Conservation (phyloP, 2,888 invertebrate species). For the Dynastes tityus region DNA sequence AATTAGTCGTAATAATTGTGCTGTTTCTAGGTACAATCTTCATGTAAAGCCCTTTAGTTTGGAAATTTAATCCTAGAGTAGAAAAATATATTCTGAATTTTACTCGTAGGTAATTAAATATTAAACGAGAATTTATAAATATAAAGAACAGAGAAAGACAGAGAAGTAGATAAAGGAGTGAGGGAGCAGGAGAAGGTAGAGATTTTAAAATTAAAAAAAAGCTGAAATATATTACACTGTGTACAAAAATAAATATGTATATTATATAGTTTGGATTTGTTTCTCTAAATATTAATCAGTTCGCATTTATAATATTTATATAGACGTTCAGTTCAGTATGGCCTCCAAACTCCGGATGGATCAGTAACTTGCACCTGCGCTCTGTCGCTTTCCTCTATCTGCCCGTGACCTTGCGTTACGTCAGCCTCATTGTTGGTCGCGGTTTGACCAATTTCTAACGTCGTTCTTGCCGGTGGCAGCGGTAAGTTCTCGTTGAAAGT, state of each 20-base stretch:
- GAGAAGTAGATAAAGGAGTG: neutral
- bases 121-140: constrained; percentile 23
- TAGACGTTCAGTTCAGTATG: constrained; percentile 74
- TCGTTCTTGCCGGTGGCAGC: constrained; percentile 45
- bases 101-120: constrained; percentile 18
- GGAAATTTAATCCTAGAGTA: constrained; percentile 32
- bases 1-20: neutral
- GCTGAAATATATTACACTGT: constrained; percentile 43
- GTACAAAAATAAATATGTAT: constrained; percentile 45
- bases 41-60: neutral
- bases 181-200: too few relatives aligned
- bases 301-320: neutral
- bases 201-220: constrained; percentile 4
- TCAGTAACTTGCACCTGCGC: constrained; percentile 67
- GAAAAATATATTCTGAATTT: constrained; percentile 36
- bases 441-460: constrained; percentile 55
- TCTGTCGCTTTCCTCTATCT: constrained; percentile 57
- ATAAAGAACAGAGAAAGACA: constrained; percentile 26
- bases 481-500: constrained; percentile 69
- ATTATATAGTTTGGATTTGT: constrained; percentile 33
- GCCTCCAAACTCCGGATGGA: constrained; percentile 81
- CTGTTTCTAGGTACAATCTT: neutral
- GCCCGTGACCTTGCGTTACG: constrained; percentile 52
- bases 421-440: constrained; percentile 66
- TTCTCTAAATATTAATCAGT: constrained; percentile 45